Evolutionary conservation across 2,113 vertebrate species (phyloP).

Genomic region (Ptilorrhoa leucosticta): DNA sequence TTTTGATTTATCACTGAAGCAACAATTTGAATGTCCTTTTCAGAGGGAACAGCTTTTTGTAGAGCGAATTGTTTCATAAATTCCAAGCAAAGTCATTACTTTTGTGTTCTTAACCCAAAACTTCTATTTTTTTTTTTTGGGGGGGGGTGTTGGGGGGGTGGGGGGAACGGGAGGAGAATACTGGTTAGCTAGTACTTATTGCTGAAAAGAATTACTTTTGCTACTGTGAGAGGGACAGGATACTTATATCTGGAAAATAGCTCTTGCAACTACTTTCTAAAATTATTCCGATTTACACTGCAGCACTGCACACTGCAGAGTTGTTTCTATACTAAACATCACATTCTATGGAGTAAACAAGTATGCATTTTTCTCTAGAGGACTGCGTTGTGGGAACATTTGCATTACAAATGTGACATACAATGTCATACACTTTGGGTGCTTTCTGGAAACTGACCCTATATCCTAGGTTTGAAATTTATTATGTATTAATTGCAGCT

Average conservation of each 20-base stretch:
- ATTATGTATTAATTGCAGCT: not conserved
- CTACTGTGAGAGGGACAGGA: not conserved
- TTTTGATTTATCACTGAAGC: not conserved
- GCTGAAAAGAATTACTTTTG: slow-evolving; percentile 4
- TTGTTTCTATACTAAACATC: not conserved
- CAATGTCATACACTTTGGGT: not conserved
- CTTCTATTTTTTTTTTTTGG: too few relatives aligned
- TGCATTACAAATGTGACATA: not conserved
- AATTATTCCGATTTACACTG: not conserved
- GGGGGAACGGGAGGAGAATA: not conserved
- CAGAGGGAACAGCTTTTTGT: not conserved
- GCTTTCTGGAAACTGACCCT: not conserved
- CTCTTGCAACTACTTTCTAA: not conserved
- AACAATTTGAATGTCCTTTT: not conserved
- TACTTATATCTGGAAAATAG: not conserved
- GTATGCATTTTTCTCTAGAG: not conserved
- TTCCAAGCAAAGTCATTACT: not conserved
- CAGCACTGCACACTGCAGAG: not conserved
- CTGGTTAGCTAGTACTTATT: not conserved
- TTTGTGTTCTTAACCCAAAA: not conserved
- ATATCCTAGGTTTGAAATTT: not conserved
- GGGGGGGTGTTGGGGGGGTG: too few relatives aligned
- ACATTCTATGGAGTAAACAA: not conserved
- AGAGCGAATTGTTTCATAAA: not conserved
- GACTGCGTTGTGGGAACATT: not conserved